Conservation (phyloP, 1,140 invertebrate species). For the Drosophila sulfurigaster region DNA sequence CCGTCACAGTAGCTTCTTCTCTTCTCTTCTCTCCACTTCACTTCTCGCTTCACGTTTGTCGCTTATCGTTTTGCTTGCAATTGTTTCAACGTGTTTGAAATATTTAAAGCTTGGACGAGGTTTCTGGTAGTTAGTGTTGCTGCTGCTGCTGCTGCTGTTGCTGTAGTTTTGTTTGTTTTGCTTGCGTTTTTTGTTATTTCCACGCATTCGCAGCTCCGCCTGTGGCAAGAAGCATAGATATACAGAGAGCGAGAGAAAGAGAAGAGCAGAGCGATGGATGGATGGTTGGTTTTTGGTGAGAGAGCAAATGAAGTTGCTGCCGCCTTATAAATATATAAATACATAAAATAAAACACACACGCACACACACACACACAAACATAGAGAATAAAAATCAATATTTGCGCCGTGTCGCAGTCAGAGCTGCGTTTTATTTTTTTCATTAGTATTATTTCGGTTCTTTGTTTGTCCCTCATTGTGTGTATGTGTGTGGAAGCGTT, state of each 20-base stretch:
- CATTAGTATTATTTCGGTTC: conserved; percentile 50
- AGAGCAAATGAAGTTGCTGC: conserved; percentile 69
- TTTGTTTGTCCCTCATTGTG: conserved; percentile 46
- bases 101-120: conserved; percentile 55
- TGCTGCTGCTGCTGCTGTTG: conserved; percentile 4
- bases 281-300: not conserved
- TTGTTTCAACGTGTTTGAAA: conserved; percentile 78
- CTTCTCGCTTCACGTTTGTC: conserved; percentile 29
- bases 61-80: conserved; percentile 52
- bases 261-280: too few species aligned
- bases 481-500: not conserved
- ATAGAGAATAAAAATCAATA: conserved; percentile 72
- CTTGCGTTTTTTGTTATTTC: conserved; percentile 61
- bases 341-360: conserved; percentile 57
- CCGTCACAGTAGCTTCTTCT: not conserved
- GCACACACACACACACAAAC: conserved; percentile 23
- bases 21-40: conserved; percentile 18
- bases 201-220: conserved; percentile 56
- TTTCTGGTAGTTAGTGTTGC: conserved; percentile 17
- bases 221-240: conserved; percentile 17
- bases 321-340: conserved; percentile 67
- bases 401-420: conserved; percentile 72
- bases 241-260: not conserved
- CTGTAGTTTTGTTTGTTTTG: conserved; percentile 58
- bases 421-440: conserved; percentile 33